phyloP scores from a whole-genome alignment of 2,797 vertebrate genomes.

The Muscicapa comitata region DNA sequence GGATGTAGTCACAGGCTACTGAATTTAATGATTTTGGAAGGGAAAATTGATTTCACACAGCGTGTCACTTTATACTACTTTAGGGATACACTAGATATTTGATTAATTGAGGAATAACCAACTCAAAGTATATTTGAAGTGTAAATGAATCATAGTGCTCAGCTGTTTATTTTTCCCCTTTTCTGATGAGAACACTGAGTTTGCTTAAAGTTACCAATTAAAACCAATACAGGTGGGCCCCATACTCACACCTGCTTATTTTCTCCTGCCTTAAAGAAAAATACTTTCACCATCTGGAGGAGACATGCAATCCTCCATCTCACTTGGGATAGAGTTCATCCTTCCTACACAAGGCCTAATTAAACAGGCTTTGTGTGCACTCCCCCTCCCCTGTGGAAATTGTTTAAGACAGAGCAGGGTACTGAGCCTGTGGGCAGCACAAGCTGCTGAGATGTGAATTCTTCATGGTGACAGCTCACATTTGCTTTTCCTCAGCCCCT shows the following conservation, averaged over 20 bases:
- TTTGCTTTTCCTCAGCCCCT: not conserved
- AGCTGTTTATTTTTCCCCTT: constrained; percentile 77
- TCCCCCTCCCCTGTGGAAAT: not conserved
- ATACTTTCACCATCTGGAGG: not conserved
- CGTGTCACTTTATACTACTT: constrained; percentile 84
- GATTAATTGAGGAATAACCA: constrained; percentile 84
- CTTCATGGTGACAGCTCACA: not conserved
- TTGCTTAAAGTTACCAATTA: constrained; percentile 75
- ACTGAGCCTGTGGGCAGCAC: not conserved
- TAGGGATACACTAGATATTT: constrained; percentile 83
- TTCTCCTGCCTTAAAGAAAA: not conserved
- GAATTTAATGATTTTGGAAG: constrained; percentile 85
- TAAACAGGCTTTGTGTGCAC: not conserved
- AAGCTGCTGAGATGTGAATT: not conserved
- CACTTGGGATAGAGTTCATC: not conserved
- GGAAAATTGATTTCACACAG: constrained; percentile 85
- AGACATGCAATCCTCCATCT: not conserved
- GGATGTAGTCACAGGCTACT: constrained; percentile 77
- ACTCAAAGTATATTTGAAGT: constrained; percentile 84
- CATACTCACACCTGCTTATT: constrained; percentile 61
- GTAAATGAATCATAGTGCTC: constrained; percentile 80
- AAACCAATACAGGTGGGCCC: constrained; percentile 59
- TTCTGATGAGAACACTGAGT: constrained; percentile 68
- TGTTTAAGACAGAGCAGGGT: not conserved
- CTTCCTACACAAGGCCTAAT: not conserved